A percentile compares a stretch with the other conserved stretches of the same genome.
These are phyloP conservation scores for Pollenia amentaria DNA, from an alignment of 2,888 invertebrate genomes.

Conservation along the genomic window DNA sequence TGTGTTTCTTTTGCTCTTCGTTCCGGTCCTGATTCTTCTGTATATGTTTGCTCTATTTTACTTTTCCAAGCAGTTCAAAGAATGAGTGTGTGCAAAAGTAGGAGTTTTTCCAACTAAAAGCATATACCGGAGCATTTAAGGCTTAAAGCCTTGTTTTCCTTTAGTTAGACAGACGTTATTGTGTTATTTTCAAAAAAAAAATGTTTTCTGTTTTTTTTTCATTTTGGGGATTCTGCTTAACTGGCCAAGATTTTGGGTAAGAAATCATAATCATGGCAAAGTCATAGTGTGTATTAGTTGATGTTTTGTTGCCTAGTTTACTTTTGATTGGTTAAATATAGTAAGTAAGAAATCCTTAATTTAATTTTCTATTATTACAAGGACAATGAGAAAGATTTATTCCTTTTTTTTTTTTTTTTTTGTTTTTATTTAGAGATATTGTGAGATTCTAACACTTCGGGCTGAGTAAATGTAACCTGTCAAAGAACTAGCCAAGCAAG, in stretches of 20 bases:
- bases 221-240: slow-evolving; percentile 42
- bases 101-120: slow-evolving; percentile 17
- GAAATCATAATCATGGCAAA: slow-evolving; percentile 69
- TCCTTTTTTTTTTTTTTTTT: neutral
- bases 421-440: neutral
- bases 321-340: slow-evolving; percentile 61
- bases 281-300: slow-evolving; percentile 44
- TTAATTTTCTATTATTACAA: slow-evolving; percentile 54
- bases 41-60: slow-evolving; percentile 15
- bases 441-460: neutral
- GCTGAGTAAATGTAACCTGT: neutral
- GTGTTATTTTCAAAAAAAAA: neutral
- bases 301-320: slow-evolving; percentile 43
- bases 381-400: slow-evolving; percentile 51
- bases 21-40: slow-evolving; percentile 40
- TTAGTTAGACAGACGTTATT: slow-evolving; percentile 11
- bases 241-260: slow-evolving; percentile 59
- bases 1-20: slow-evolving; percentile 67
- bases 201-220: slow-evolving; percentile 4
- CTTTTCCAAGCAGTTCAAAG: neutral
- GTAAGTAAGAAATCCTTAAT: slow-evolving; percentile 61
- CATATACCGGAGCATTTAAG: slow-evolving; percentile 35
- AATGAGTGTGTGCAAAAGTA: neutral
- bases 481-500: slow-evolving; percentile 30
- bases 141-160: slow-evolving; percentile 51